These are phyloP conservation scores for Nomada lathburiana DNA, from an alignment of 2,888 invertebrate genomes.

Conservation along the genomic window DNA sequence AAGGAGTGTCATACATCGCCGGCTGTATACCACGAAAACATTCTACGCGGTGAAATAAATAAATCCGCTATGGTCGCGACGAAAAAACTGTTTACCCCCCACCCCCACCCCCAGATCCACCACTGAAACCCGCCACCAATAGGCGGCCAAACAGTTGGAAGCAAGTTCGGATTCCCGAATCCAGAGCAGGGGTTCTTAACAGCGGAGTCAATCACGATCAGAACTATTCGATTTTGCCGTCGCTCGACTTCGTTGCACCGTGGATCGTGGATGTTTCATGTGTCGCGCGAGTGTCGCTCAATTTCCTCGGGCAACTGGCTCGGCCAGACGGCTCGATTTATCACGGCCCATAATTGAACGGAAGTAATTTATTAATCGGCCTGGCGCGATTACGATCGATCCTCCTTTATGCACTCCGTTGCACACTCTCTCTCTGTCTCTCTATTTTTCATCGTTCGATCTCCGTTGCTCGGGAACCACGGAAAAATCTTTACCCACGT, in stretches of 20 bases:
- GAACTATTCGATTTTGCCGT: constrained; percentile 77
- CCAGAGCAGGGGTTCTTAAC: no score
- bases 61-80: not conserved
- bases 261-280: not conserved
- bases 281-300: constrained; percentile 58
- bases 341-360: constrained; percentile 73
- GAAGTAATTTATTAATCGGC: constrained; percentile 74
- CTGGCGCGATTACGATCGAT: constrained; percentile 64
- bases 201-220: constrained; percentile 63
- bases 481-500: no score
- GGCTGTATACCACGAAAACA: no score
- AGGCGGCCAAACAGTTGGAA: no score
- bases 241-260: constrained; percentile 54
- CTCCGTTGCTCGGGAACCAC: no score
- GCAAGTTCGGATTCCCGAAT: no score
- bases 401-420: constrained; percentile 1
- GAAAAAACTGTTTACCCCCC: not conserved
- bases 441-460: no score
- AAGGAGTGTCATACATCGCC: no score
- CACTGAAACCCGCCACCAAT: no score
- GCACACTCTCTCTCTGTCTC: no score
- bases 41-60: no score
- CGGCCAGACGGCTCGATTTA: constrained; percentile 69
- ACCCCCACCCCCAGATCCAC: no score
- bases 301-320: constrained; percentile 71